Evolutionary conservation across 2,888 invertebrate genomes (phyloP), one percentile per base, ranked within the genome.

Genomic region (Arrhopalites spinosus): DNA sequence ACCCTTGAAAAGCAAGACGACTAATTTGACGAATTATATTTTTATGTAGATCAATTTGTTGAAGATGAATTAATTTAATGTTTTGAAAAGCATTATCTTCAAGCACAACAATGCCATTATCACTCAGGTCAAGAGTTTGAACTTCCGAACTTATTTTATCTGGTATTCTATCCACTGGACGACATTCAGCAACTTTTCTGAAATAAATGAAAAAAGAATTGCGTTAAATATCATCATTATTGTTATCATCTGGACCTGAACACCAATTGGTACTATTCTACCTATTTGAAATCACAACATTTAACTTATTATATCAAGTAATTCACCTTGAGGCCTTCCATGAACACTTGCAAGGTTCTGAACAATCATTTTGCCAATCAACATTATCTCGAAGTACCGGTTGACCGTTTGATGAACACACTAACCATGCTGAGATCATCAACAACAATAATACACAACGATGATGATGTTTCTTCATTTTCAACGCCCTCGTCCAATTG

Each of bases 151-250:
- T 72, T 1, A 59, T 11, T 15, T 43, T 20, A 25, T 43, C 27
- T 0, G 61, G 59, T 1, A 61, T 59, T 13, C 27, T 17, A 8
- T 53, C n/a, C 11, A 20, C 27, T 15, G 13, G 13, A 13, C 47
- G 36, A 47, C 72, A 72, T 1, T 61, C 45, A 17, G 63, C 63
- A 27, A 43, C n/a, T 63, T 47, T 72, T n/a, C n/a, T n/a, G n/a
- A n/a, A n/a, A n/a, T n/a, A n/a, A n/a, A n/a, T n/a, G n/a, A n/a
- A n/a, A n/a, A n/a, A n/a, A n/a, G n/a, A n/a, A n/a, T n/a, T n/a
- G n/a, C n/a, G n/a, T n/a, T n/a, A n/a, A n/a, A n/a, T n/a, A n/a
- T n/a, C n/a, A n/a, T n/a, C n/a, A n/a, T n/a, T n/a, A n/a, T n/a
- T n/a, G n/a, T n/a, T n/a, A n/a, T n/a, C n/a, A n/a, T n/a, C n/a